phyloP scores from a whole-genome alignment of 2,797 vertebrate species.

The Aplochiton taeniatus region DNA sequence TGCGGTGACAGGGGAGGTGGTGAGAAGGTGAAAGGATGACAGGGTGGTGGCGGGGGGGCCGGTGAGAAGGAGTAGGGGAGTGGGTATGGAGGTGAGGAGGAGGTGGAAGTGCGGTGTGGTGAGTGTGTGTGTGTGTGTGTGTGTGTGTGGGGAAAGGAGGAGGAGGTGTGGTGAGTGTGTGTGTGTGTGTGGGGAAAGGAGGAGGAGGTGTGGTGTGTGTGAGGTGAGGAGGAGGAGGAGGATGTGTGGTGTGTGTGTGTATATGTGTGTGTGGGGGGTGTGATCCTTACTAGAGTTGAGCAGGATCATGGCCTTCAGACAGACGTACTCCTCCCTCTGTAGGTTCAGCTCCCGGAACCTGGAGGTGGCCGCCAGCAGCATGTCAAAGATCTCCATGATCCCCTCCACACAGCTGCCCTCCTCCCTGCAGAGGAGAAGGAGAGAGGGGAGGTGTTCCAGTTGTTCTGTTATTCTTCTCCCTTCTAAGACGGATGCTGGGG shows the following conservation, averaged over 20 bases:
- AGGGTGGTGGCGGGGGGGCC: too few species aligned
- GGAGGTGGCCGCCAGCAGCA: conserved; percentile 93
- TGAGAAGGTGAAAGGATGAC: too few species aligned
- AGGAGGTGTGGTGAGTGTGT: neutral
- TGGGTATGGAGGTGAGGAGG: too few species aligned
- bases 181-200: neutral
- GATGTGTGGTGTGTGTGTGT: neutral
- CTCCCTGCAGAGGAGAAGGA: conserved; percentile 77
- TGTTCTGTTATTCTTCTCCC: too few species aligned
- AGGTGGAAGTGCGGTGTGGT: neutral
- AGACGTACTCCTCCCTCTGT: conserved; percentile 94
- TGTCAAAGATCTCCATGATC: conserved; percentile 97
- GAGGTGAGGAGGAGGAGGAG: neutral
- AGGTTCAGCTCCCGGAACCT: conserved; percentile 93
- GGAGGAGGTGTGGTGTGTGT: neutral
- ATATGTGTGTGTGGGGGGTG: neutral
- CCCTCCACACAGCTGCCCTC: conserved; percentile 96
- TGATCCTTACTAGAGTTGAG: conserved; percentile 94
- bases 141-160: neutral
- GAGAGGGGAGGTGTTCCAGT: neutral
- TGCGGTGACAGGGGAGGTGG: too few species aligned
- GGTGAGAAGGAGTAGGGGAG: too few species aligned
- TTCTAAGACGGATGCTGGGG: too few species aligned
- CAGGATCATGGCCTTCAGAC: conserved; percentile 97
- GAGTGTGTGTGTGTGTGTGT: neutral